phyloP scores from a whole-genome alignment of 2,888 invertebrate species.

The Fabriciana adippe region DNA sequence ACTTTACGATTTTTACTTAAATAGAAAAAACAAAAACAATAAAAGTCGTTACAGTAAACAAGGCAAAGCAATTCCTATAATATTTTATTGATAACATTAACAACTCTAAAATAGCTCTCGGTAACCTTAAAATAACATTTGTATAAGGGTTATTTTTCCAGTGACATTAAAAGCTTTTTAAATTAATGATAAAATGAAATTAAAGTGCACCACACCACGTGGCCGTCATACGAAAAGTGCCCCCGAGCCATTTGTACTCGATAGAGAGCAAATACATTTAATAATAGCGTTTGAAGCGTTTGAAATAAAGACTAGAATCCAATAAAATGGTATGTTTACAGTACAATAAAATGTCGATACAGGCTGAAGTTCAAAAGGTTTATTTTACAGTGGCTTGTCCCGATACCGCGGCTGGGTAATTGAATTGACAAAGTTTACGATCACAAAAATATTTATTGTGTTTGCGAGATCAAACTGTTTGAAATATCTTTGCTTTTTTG shows the following conservation, averaged over 20 bases:
- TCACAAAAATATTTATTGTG: constrained; percentile 54
- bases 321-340: constrained; percentile 1
- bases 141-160: constrained; percentile 15
- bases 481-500: constrained; percentile 24
- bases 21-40: too few relatives aligned
- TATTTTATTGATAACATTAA: neutral
- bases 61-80: neutral
- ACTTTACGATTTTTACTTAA: too few relatives aligned
- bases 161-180: constrained; percentile 37
- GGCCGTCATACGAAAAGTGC: constrained; percentile 31
- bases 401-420: constrained; percentile 58
- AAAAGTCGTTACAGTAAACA: too few relatives aligned
- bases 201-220: constrained; percentile 33
- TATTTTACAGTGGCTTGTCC: constrained; percentile 65
- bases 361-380: constrained; percentile 60
- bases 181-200: constrained; percentile 41
- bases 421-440: constrained; percentile 68
- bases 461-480: constrained; percentile 27
- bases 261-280: constrained; percentile 7
- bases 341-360: constrained; percentile 23
- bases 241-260: constrained; percentile 26
- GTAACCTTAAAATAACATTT: constrained; percentile 5
- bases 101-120: neutral
- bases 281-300: constrained; percentile 3
- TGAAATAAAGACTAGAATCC: constrained; percentile 25